Conservation (phyloP, 2,113 vertebrate species). For the Tragelaphus scriptus region DNA sequence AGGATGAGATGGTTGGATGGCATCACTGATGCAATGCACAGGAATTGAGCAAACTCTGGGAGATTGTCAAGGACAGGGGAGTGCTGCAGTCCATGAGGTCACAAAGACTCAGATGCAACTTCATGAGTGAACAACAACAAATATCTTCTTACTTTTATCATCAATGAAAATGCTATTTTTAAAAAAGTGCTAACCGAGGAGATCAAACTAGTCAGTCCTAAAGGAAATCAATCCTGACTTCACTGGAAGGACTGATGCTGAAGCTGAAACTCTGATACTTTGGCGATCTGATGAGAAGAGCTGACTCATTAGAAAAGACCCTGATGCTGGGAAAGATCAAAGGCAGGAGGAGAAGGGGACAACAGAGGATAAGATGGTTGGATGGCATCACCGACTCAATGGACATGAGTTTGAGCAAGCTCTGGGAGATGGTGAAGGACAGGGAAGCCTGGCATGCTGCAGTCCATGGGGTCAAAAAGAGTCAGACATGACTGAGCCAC, state of each 20-base stretch:
- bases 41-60: not conserved
- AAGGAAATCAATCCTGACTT: not conserved
- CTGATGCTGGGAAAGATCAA: not conserved
- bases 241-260: not conserved
- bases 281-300: not conserved
- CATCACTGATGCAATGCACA: not conserved
- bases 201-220: not conserved
- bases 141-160: not conserved
- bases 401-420: not conserved
- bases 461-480: not conserved
- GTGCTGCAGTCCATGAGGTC: not conserved
- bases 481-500: rapidly evolving
- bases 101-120: rapidly evolving
- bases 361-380: not conserved
- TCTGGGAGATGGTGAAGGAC: not conserved
- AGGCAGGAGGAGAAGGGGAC: not conserved
- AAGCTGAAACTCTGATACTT: not conserved
- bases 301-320: not conserved
- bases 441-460: not conserved
- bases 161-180: not conserved
- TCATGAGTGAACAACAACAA: not conserved
- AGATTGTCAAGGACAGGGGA: not conserved
- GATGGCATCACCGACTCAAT: not conserved
- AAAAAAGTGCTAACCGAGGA: not conserved
- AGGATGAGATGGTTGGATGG: not conserved